Percentiles rank a stretch among this genome's conserved stretches.
These are phyloP conservation scores for Helicoverpa zea DNA, from an alignment of 1,140 invertebrate species.

Conservation along the genomic window DNA sequence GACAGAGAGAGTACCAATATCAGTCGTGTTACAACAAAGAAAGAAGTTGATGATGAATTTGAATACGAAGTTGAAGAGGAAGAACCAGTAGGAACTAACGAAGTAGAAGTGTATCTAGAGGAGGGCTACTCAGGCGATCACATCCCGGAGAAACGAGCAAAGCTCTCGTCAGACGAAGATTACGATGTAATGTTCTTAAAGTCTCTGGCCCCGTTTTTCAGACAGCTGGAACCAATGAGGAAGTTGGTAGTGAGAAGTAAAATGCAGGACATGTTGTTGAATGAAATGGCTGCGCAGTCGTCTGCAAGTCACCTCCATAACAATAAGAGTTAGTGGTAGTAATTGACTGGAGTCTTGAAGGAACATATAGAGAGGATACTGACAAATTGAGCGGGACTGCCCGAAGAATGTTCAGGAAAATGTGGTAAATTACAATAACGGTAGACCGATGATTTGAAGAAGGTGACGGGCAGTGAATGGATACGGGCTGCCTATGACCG, in stretches of 20 bases:
- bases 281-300: constrained; percentile 62
- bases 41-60: background rate
- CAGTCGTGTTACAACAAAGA: no score
- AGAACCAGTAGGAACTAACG: background rate
- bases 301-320: constrained; percentile 4
- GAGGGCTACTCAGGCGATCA: constrained; percentile 39
- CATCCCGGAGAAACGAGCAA: constrained; percentile 41
- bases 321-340: constrained; percentile 31
- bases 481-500: no score
- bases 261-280: constrained; percentile 70
- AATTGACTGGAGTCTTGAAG: no score
- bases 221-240: constrained; percentile 62
- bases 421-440: no score
- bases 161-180: constrained; percentile 56
- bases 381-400: no score
- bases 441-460: no score
- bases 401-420: no score
- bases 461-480: no score
- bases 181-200: constrained; percentile 73
- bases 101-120: constrained; percentile 39
- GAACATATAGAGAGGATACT: no score
- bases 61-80: constrained; percentile 35
- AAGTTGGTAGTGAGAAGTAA: constrained; percentile 69
- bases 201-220: constrained; percentile 70
- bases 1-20: no score